Percentiles rank a stretch among this genome's conserved stretches.
Evolutionary conservation across 30 jellyfish, hydroid and myxozoan genomes (phyloP).

Genomic region (Nemopilema nomurai): DNA sequence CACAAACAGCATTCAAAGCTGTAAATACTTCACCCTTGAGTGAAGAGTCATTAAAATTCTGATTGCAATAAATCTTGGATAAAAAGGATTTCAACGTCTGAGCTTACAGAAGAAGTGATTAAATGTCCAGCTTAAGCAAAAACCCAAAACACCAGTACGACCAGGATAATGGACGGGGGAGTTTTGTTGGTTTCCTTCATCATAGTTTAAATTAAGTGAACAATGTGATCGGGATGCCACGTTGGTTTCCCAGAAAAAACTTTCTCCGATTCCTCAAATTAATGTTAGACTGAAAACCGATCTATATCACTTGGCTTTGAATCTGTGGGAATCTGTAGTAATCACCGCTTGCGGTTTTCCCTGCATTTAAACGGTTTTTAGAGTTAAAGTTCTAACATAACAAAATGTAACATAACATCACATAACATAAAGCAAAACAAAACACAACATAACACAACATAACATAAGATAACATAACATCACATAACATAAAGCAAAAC

Average conservation of each 20-base stretch:
- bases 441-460: slow-evolving; percentile 10
- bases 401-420: slow-evolving; percentile 3
- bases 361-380: background rate
- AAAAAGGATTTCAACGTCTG: background rate
- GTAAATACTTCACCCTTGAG: background rate
- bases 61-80: background rate
- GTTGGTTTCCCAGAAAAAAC: too few relatives aligned
- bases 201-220: too few relatives aligned
- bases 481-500: slow-evolving; percentile 9
- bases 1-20: background rate
- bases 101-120: background rate
- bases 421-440: slow-evolving; percentile 9
- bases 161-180: too few relatives aligned
- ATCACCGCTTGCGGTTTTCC: background rate
- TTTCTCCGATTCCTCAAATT: too few relatives aligned
- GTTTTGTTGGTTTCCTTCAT: too few relatives aligned
- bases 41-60: background rate
- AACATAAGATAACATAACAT: slow-evolving; percentile 14
- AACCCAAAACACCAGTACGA: background rate
- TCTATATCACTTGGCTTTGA: too few relatives aligned
- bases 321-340: background rate
- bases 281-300: too few relatives aligned
- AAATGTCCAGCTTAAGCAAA: background rate
- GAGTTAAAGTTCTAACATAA: slow-evolving; percentile 1
- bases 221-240: too few relatives aligned